Base-by-base conservation (phyloP, 2,888 invertebrate genomes). In the Clunio marinus region DNA sequence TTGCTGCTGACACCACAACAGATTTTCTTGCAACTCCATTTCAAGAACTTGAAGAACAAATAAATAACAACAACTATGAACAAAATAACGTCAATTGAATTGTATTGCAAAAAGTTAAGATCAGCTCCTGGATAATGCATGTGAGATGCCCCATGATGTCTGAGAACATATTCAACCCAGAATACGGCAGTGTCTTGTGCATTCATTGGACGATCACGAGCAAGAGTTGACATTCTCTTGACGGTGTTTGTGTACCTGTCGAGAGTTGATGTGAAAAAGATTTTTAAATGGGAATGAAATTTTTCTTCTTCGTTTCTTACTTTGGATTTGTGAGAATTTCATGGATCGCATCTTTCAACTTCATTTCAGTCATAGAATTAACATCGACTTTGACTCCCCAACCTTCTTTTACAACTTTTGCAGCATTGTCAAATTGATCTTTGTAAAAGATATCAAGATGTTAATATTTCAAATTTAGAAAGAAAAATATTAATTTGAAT, bases 381-480 rank as follows among this genome's bases (percentile, higher is more conserved):
- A 74, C 69, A 8, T 74, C 73, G 25, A 77, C 2, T 1, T 69
- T 58, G 4, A 74, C 58, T 0, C 78, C 78, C 71, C 74, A 77
- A 1, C 76, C 76, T 0, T 72, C 70, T 0, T 67, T 41, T 1
- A 69, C 73, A 4, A 78, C 73, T 0, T 72, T 73, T 1, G 17
- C 41, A 7, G 77, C 75, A 70, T 78, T 78, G 1, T 58, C 65
- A 0, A 73, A 73, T 67, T 78, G 77, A 71, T 78, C 77, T 20
- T 73, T 77, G 69, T 76, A 87, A n/a, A n/a, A n/a, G n/a, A n/a
- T n/a, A n/a, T n/a, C n/a, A n/a, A n/a, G n/a, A n/a, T n/a, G n/a
- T n/a, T n/a, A n/a, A n/a, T n/a, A n/a, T n/a, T n/a, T n/a, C n/a
- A n/a, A n/a, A n/a, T n/a, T n/a, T n/a, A n/a, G n/a, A n/a, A n/a